phyloP scores from a whole-genome alignment of 2,888 invertebrate species.

The Malthinus seriepunctatus region DNA sequence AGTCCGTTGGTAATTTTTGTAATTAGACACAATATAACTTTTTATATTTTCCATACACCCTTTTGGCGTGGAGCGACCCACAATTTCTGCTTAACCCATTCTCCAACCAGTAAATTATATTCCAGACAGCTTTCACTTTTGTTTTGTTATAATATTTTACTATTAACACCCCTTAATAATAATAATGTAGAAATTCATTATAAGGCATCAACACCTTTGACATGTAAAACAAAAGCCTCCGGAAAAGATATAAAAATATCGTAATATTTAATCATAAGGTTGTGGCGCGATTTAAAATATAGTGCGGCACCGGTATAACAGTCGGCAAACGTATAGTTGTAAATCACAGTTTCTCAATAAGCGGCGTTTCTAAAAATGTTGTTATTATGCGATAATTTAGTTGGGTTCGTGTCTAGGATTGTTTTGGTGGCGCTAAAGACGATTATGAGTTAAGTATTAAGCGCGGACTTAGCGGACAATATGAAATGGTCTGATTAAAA shows the following conservation, averaged over 20 bases:
- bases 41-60: too few species aligned
- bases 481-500: slow-evolving; percentile 37
- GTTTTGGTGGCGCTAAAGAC: neutral
- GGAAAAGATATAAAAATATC: slow-evolving; percentile 51
- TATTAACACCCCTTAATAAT: slow-evolving; percentile 35
- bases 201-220: slow-evolving; percentile 46
- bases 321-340: slow-evolving; percentile 49
- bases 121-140: neutral
- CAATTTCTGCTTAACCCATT: too few species aligned
- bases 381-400: too few species aligned
- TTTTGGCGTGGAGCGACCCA: too few species aligned
- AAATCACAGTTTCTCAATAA: slow-evolving; percentile 43
- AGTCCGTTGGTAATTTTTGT: too few species aligned
- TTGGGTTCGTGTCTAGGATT: too few species aligned
- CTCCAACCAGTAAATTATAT: too few species aligned
- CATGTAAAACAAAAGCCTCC: slow-evolving; percentile 44
- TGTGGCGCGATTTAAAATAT: slow-evolving; percentile 47
- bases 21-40: too few species aligned
- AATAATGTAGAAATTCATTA: slow-evolving; percentile 32
- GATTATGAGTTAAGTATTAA: slow-evolving; percentile 15
- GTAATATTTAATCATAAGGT: slow-evolving; percentile 53
- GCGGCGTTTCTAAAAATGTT: slow-evolving; percentile 30
- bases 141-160: slow-evolving; percentile 16
- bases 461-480: too few species aligned
- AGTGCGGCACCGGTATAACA: slow-evolving; percentile 48